Evolutionary conservation across 2,113 vertebrate genomes (phyloP).

Genomic region (Engraulis encrasicolus): DNA sequence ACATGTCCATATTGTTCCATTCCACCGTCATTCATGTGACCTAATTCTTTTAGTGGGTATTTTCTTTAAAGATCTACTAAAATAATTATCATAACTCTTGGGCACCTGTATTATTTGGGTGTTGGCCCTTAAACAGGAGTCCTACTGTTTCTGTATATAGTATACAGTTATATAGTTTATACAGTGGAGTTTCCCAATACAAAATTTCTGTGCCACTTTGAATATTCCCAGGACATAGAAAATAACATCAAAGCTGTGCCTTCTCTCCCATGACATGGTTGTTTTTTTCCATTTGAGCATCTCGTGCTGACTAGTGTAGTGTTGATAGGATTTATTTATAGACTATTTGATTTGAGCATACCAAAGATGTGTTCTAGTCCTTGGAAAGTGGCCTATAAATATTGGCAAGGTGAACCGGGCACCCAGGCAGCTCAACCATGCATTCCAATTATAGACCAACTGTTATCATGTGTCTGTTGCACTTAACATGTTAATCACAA

Average conservation of each 20-base stretch:
- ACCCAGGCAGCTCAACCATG: conserved; percentile 1
- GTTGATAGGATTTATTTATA: background rate
- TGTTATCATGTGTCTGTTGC: background rate
- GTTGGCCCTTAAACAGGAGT: no score
- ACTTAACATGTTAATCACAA: background rate
- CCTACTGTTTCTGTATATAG: no score
- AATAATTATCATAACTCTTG: no score
- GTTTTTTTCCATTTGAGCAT: background rate
- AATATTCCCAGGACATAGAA: background rate
- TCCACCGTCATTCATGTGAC: background rate
- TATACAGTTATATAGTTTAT: background rate
- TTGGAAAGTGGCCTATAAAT: background rate
- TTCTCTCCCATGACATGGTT: background rate
- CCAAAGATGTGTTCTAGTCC: background rate
- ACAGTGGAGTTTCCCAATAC: background rate
- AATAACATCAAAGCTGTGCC: background rate
- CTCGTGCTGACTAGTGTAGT: background rate
- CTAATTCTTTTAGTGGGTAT: background rate
- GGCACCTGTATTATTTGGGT: no score
- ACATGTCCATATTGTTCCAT: background rate
- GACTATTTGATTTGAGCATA: background rate
- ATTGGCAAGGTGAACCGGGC: background rate
- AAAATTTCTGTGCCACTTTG: background rate
- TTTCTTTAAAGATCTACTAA: no score
- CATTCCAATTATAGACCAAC: background rate